A percentile compares a stretch with the other conserved stretches of the same genome.
phyloP scores from a whole-genome alignment of 2,113 vertebrate genomes.

The Clarias batrachus region DNA sequence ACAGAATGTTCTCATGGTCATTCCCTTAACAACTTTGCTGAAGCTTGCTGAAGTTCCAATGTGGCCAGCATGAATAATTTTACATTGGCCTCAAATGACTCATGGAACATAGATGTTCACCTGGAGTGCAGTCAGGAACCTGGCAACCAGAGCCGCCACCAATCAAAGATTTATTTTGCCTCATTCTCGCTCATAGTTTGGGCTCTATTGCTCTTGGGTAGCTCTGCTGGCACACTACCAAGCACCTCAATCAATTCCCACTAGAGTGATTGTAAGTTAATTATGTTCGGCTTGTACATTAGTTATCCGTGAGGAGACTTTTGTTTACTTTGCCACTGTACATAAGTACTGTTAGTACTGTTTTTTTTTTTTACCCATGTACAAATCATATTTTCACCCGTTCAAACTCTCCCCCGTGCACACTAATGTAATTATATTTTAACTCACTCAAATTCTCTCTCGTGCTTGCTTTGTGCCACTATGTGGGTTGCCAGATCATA shows the following conservation, averaged over 20 bases:
- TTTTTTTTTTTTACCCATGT: no score
- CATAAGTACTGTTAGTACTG: no score
- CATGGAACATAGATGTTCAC: neutral
- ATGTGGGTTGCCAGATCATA: no score
- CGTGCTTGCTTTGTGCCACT: no score
- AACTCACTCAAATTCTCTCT: no score
- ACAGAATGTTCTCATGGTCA: neutral
- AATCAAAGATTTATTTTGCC: neutral
- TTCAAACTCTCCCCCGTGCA: no score
- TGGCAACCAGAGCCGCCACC: neutral
- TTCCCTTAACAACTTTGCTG: neutral
- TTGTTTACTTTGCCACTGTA: no score
- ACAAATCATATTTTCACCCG: no score
- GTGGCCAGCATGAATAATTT: neutral
- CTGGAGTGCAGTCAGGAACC: neutral
- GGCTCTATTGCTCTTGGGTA: neutral
- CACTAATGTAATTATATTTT: no score
- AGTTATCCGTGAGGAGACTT: no score
- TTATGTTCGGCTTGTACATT: neutral
- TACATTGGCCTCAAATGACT: neutral
- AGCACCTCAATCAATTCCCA: neutral
- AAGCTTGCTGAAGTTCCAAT: neutral
- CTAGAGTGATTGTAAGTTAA: neutral
- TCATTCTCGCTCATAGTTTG: neutral
- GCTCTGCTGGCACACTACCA: neutral